Evolutionary conservation across 2,888 invertebrate species (phyloP).

Genomic region (Rhagonycha fulva): DNA sequence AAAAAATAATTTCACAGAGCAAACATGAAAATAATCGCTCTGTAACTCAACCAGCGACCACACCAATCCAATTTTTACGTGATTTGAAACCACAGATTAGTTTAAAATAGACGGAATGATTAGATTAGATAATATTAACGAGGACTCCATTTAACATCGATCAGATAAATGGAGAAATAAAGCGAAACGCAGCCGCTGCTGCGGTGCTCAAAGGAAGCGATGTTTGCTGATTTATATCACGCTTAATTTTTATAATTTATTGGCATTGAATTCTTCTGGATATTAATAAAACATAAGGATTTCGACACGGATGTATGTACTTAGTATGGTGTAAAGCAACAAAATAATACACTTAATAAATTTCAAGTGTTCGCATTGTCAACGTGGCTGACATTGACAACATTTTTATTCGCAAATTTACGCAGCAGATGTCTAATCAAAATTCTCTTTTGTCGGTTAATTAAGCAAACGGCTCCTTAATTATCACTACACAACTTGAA

Average conservation of each 20-base stretch:
- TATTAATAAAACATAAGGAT: not conserved
- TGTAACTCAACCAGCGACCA: no score
- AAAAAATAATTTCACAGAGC: no score
- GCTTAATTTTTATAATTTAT: not conserved
- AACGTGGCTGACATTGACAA: slow-evolving; percentile 8
- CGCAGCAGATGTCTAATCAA: not conserved
- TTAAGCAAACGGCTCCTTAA: not conserved
- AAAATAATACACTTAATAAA: not conserved
- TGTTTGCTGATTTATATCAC: not conserved
- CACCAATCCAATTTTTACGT: no score
- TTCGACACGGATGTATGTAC: not conserved
- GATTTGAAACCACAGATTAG: no score
- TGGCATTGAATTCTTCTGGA: not conserved
- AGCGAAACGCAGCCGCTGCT: not conserved
- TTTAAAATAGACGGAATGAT: not conserved
- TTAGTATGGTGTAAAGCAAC: not conserved
- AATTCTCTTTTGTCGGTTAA: slow-evolving; percentile 9
- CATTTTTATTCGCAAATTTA: not conserved
- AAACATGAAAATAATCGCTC: no score
- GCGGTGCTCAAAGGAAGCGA: not conserved
- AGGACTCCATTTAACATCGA: no score
- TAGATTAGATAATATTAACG: not conserved
- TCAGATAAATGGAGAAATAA: not conserved
- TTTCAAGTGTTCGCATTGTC: not conserved
- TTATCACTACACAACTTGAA: not conserved